Percentiles rank a stretch among this genome's conserved stretches.
These are phyloP conservation scores for human DNA, from an alignment of 2,113 vertebrate species.

Conservation along the genomic window DNA sequence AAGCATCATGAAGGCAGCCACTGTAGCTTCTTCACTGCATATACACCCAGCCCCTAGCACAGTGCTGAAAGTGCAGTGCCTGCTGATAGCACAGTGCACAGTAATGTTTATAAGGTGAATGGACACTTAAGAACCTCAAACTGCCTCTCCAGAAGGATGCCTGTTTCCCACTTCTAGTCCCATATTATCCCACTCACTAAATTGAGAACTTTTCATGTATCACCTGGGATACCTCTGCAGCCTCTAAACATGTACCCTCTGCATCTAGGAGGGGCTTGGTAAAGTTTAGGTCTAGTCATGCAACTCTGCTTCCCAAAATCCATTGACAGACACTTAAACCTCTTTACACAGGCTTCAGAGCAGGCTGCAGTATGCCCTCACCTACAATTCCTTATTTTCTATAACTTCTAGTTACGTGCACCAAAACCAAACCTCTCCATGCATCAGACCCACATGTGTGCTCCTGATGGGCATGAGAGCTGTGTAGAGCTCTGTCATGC, in stretches of 20 bases:
- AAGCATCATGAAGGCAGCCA: not conserved
- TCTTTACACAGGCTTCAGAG: not conserved
- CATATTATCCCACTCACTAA: not conserved
- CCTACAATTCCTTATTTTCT: not conserved
- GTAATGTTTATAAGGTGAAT: not conserved
- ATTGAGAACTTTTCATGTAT: too few relatives aligned
- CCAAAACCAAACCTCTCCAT: not conserved
- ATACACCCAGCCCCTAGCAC: not conserved
- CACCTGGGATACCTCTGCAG: not conserved
- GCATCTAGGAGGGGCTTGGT: not conserved
- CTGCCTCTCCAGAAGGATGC: not conserved
- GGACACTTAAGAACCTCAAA: not conserved
- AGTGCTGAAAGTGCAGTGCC: not conserved
- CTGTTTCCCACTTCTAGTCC: not conserved
- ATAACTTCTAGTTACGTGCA: not conserved
- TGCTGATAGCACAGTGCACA: not conserved
- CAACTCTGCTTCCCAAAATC: not conserved
- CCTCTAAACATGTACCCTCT: not conserved
- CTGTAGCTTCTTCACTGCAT: rapidly evolving
- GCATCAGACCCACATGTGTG: too few relatives aligned
- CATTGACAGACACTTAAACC: rapidly evolving
- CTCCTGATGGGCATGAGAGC: rapidly evolving
- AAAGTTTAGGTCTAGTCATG: not conserved
- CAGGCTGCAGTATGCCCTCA: rapidly evolving
- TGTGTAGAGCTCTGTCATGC: too few relatives aligned